phyloP scores from a whole-genome alignment of 2,888 invertebrate species.

The Antheraea assamensis region DNA sequence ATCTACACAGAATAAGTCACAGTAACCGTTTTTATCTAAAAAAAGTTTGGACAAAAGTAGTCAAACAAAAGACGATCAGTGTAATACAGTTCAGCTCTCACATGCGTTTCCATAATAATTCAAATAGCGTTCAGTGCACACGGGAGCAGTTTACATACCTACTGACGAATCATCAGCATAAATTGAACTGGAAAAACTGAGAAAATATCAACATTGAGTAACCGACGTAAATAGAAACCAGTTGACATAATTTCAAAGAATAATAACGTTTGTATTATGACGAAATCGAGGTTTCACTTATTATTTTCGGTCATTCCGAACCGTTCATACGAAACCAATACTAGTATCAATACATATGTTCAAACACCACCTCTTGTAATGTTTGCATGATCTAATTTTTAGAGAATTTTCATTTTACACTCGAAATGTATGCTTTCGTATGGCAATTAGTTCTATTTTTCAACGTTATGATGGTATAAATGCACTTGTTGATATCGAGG shows the following conservation, averaged over 20 bases:
- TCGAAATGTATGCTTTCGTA: neutral
- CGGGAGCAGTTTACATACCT: too few relatives aligned
- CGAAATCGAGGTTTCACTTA: conserved; percentile 30
- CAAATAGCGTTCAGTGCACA: too few relatives aligned
- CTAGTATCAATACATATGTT: conserved; percentile 40
- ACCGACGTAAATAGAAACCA: conserved; percentile 6
- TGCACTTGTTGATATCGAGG: conserved; percentile 24
- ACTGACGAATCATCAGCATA: neutral
- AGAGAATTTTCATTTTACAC: conserved; percentile 29
- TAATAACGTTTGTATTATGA: conserved; percentile 21
- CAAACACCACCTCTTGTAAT: conserved; percentile 26
- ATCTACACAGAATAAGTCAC: too few relatives aligned
- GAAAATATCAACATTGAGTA: neutral
- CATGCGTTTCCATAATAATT: too few relatives aligned
- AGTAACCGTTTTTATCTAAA: too few relatives aligned
- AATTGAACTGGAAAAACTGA: neutral
- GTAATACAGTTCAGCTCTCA: too few relatives aligned
- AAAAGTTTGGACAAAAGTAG: too few relatives aligned
- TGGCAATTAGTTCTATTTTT: conserved; percentile 14
- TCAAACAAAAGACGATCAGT: too few relatives aligned
- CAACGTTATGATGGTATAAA: conserved; percentile 8
- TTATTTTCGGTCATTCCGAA: neutral
- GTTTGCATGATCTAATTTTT: conserved; percentile 48
- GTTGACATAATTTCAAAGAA: conserved; percentile 26
- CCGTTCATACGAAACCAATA: conserved; percentile 30